Conservation (phyloP, 2,797 vertebrate species). For the Peromyscus aztecus region DNA sequence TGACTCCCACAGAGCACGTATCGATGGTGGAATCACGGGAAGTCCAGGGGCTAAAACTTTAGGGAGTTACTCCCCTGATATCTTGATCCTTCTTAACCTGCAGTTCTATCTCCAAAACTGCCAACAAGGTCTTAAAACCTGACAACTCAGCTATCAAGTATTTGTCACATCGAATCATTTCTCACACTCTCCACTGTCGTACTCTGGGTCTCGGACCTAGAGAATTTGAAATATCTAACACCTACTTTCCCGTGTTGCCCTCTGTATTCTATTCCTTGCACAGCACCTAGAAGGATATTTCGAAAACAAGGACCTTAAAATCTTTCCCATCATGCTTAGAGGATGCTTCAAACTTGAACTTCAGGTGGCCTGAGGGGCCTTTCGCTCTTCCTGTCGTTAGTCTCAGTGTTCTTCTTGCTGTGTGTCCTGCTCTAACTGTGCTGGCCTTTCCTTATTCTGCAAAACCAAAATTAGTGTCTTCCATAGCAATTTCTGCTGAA, state of each 20-base stretch:
- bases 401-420: background rate
- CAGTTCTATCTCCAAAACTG: background rate
- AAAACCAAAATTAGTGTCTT: background rate
- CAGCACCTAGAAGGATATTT: background rate
- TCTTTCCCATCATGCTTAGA: background rate
- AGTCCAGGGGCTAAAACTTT: background rate
- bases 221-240: background rate
- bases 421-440: background rate
- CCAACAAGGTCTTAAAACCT: background rate
- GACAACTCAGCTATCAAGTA: background rate
- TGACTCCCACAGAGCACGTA: background rate
- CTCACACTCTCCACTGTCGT: background rate
- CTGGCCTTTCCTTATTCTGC: background rate
- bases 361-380: background rate
- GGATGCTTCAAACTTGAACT: background rate
- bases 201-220: background rate
- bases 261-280: background rate
- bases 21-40: background rate
- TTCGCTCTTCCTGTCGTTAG: background rate
- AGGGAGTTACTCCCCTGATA: background rate
- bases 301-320: background rate
- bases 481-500: background rate
- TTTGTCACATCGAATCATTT: background rate
- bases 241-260: background rate
- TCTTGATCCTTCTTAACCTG: background rate